Base-by-base conservation (phyloP, 1,140 invertebrate species). In the Sitophilus oryzae region DNA sequence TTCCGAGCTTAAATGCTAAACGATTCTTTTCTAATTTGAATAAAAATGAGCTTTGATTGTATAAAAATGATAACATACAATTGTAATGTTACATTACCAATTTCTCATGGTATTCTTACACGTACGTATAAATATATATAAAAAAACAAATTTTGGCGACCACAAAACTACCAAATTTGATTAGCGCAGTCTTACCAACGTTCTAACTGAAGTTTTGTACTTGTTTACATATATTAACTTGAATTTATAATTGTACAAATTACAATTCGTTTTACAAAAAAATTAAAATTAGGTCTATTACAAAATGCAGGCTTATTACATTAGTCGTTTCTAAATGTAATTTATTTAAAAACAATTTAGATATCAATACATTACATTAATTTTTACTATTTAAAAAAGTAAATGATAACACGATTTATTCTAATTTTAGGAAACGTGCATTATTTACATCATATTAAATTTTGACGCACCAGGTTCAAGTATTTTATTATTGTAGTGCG, bases 161-260 rank as follows among this genome's bases (percentile, higher is more conserved):
- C 14, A 6, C 14, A 30, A 52, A 21, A 37, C 51, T 52, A 45
- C 41, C 34, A 52, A 52, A 52, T 16, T 34, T 35, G 51, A 45
- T 22, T 25, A 52, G 41, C 45, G 50, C 41, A 52, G 45, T 37
- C 42, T 43, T 45, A 52, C 42, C 51, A 52, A 52, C 41, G 45
- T 52, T 55, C 46, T 41, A 56, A 56, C 54, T 51, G 46, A 50
- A 18, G 54, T 56, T 56, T 40, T 56, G 46, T 56, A 56, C 54
- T 56, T 44, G 23, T 56, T 56, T 50, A 50, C 52, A 47, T 56
- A 20, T 19, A 48, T 54, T 54, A 53, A 46, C 45, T 54, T 34
- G 52, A 54, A 46, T 54, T 45, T 37, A 45, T 45, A 16, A 40
- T 20, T 41, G 25, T 53, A 53, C 45, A 53, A 54, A 47, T 46